phyloP scores from a whole-genome alignment of 2,797 vertebrate genomes.

The Trachurus trachurus region DNA sequence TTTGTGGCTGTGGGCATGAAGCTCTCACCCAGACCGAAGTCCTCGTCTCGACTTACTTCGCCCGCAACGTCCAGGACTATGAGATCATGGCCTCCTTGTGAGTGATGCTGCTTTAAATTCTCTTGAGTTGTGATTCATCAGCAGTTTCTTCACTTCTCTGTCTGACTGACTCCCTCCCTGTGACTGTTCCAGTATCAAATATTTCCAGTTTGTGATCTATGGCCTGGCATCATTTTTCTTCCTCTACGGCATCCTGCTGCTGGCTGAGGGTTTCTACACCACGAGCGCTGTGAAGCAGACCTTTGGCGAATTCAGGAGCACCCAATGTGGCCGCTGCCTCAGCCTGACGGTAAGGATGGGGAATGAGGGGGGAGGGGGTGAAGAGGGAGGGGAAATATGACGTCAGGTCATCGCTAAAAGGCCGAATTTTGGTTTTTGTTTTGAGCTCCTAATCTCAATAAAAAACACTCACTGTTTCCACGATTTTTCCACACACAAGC shows the following conservation, averaged over 20 bases:
- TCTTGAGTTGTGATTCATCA: background rate
- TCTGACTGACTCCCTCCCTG: slow-evolving; percentile 42
- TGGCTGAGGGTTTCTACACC: slow-evolving; percentile 99
- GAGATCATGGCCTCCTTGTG: slow-evolving; percentile 93
- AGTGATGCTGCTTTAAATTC: slow-evolving; percentile 77
- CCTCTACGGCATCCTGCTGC: slow-evolving; percentile 95
- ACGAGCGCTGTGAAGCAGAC: slow-evolving; percentile 97
- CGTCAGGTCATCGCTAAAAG: slow-evolving; percentile 26
- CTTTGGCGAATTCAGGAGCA: slow-evolving; percentile 98
- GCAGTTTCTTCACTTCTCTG: background rate
- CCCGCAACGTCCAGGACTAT: slow-evolving; percentile 94
- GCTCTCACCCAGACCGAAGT: slow-evolving; percentile 94
- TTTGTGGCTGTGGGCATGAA: slow-evolving; percentile 97
- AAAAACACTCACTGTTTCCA: slow-evolving; percentile 46
- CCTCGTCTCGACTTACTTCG: slow-evolving; percentile 96
- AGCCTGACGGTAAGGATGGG: slow-evolving; percentile 92
- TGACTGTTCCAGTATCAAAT: slow-evolving; percentile 89
- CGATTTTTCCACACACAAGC: slow-evolving; percentile 14
- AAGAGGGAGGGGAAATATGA: slow-evolving; percentile 19
- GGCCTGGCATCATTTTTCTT: slow-evolving; percentile 99
- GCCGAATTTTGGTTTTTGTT: slow-evolving; percentile 36
- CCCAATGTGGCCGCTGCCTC: slow-evolving; percentile 94
- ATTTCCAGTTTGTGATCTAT: slow-evolving; percentile 98
- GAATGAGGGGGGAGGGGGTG: background rate
- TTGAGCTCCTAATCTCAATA: slow-evolving; percentile 25